Evolutionary conservation across 2,113 vertebrate species (phyloP).

Genomic region (Melanerpes formicivorus): DNA sequence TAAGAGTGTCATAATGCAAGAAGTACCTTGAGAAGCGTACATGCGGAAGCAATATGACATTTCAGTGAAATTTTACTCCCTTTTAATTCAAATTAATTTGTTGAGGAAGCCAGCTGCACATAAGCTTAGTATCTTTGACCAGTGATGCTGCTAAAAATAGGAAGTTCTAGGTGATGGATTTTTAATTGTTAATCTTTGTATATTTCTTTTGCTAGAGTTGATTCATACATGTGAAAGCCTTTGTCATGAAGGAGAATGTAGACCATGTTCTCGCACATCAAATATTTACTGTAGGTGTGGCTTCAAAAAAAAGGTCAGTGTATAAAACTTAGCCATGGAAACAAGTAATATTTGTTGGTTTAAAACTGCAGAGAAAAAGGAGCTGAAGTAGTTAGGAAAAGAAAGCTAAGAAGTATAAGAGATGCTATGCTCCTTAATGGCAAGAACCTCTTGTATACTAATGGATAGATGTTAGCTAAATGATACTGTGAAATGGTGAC

Average conservation of each 20-base stretch:
- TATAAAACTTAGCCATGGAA: background rate
- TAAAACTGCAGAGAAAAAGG: background rate
- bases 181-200: background rate
- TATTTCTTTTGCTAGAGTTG: slow-evolving; percentile 77
- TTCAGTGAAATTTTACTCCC: background rate
- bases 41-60: background rate
- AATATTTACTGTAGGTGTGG: slow-evolving; percentile 92
- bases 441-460: background rate
- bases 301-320: slow-evolving; percentile 89
- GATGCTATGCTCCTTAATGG: background rate
- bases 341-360: background rate
- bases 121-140: background rate
- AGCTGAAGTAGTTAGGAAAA: background rate
- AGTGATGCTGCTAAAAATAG: background rate
- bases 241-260: slow-evolving; percentile 94
- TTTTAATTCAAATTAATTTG: background rate
- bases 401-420: background rate
- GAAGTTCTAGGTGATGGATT: background rate
- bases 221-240: slow-evolving; percentile 92
- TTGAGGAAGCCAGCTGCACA: background rate
- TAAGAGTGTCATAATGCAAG: background rate
- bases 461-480: background rate
- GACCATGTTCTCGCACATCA: slow-evolving; percentile 90
- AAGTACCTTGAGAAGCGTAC: background rate
- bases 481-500: background rate